A percentile compares a stretch with the other conserved stretches of the same genome.
phyloP scores from a whole-genome alignment of 64 coral and sea anemone species.

The Stichodactyla mertensii region DNA sequence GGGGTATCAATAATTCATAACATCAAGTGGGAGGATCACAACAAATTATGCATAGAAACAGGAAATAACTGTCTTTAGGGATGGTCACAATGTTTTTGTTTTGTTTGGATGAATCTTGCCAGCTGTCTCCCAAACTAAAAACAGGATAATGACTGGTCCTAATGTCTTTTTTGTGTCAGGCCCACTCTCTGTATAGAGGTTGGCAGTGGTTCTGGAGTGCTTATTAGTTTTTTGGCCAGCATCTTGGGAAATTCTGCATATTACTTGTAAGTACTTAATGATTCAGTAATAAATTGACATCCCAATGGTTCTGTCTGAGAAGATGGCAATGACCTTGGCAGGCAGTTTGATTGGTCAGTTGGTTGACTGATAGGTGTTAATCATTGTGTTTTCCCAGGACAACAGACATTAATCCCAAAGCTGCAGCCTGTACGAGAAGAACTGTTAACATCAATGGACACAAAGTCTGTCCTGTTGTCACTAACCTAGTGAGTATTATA shows the following conservation, averaged over 20 bases:
- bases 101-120: too few species aligned
- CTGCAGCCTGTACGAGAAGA: constrained; percentile 56
- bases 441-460: constrained; percentile 72
- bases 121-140: too few species aligned
- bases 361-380: neutral
- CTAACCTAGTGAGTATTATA: constrained; percentile 69
- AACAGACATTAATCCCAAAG: constrained; percentile 88
- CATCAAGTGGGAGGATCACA: too few species aligned
- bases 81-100: too few species aligned
- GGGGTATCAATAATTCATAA: too few species aligned
- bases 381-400: constrained; percentile 32
- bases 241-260: constrained; percentile 36
- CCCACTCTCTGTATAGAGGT: constrained; percentile 58
- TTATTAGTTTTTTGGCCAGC: constrained; percentile 62
- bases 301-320: too few species aligned
- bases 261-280: constrained; percentile 46
- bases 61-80: too few species aligned
- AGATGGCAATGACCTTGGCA: too few species aligned
- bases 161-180: constrained; percentile 11
- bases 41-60: too few species aligned
- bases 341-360: too few species aligned
- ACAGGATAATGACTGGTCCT: neutral
- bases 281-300: too few species aligned
- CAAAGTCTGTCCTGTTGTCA: constrained; percentile 49
- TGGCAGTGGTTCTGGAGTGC: constrained; percentile 62